These are phyloP conservation scores for Phalloptychus januarius DNA, from an alignment of 2,797 vertebrate genomes.

Conservation along the genomic window DNA sequence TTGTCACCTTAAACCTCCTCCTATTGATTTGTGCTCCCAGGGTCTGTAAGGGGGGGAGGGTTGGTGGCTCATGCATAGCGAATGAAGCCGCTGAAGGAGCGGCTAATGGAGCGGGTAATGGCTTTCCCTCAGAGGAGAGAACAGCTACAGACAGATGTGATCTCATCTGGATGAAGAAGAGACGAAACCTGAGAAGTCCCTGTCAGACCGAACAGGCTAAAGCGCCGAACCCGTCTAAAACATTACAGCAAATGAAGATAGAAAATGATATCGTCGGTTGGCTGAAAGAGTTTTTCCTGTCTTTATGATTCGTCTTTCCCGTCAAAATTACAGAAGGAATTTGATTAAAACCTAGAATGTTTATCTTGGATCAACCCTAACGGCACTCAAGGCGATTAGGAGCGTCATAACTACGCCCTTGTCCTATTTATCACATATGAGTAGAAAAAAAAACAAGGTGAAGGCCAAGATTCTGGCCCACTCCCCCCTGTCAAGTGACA, in stretches of 20 bases:
- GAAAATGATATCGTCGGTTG: background rate
- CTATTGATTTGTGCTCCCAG: conserved; percentile 6
- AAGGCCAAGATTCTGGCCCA: conserved; percentile 30
- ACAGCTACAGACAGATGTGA: background rate
- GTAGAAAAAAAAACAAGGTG: background rate
- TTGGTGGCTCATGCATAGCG: conserved; percentile 28
- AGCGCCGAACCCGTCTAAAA: background rate
- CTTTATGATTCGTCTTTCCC: background rate
- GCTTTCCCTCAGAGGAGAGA: conserved; percentile 19
- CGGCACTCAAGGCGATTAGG: background rate
- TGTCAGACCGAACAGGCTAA: background rate
- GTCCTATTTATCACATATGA: background rate
- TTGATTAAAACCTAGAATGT: background rate
- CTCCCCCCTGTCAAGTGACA: conserved; percentile 30
- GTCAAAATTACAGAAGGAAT: background rate
- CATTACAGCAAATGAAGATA: background rate
- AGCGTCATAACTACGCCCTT: background rate
- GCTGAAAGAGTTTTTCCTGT: background rate
- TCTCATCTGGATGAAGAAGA: background rate
- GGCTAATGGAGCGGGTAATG: conserved; percentile 44
- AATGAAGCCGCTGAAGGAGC: conserved; percentile 37
- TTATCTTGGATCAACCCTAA: background rate
- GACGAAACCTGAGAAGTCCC: background rate
- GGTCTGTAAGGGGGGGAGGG: conserved; percentile 1
- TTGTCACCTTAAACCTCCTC: background rate